A percentile compares a stretch with the other conserved stretches of the same genome.
Conservation (phyloP, 2,888 invertebrate species). For the Aleiodes testaceus region DNA sequence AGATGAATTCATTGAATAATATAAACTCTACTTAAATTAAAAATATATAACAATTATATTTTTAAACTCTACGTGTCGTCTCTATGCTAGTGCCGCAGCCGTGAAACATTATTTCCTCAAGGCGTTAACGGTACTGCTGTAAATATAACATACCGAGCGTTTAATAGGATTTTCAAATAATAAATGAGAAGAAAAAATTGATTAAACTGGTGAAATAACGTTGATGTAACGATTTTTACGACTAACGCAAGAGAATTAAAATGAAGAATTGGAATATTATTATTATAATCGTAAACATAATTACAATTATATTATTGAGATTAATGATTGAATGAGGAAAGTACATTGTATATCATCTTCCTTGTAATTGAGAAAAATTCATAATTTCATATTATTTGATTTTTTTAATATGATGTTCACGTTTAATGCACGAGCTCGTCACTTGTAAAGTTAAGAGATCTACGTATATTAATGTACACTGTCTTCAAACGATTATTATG, state of each 20-base stretch:
- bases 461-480: constrained; percentile 54
- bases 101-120: constrained; percentile 30
- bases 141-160: constrained; percentile 67
- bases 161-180: constrained; percentile 53
- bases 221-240: constrained; percentile 41
- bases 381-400: neutral
- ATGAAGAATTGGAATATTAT: constrained; percentile 5
- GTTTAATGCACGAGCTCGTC: constrained; percentile 58
- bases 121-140: constrained; percentile 64
- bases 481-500: constrained; percentile 63
- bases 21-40: constrained; percentile 62
- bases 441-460: constrained; percentile 58
- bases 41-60: constrained; percentile 72
- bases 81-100: constrained; percentile 66
- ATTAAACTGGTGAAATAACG: constrained; percentile 43
- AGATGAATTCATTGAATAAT: constrained; percentile 59
- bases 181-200: constrained; percentile 43
- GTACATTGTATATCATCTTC: constrained; percentile 50
- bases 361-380: constrained; percentile 52
- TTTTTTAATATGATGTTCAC: neutral
- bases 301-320: constrained; percentile 8
- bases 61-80: constrained; percentile 74
- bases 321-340: constrained; percentile 10
- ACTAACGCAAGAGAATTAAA: constrained; percentile 11
- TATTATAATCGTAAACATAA: constrained; percentile 12